Evolutionary conservation across 2,888 invertebrate species (phyloP), one percentile per base, ranked within the genome.

Genomic region (Hydrotaea cyrtoneurina): DNA sequence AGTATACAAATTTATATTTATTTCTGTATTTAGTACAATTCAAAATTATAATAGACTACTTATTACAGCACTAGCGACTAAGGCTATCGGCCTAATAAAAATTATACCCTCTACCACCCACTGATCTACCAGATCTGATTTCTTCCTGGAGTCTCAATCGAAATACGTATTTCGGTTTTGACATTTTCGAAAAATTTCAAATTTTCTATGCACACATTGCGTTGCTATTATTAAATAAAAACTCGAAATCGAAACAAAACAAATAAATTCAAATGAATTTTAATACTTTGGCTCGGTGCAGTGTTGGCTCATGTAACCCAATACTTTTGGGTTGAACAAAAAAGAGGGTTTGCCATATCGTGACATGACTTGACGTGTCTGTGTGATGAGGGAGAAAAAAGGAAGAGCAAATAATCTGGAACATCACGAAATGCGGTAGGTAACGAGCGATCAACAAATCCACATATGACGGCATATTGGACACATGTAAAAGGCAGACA

Each of bases 361-460:
- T 57, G 55, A 73, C 55, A 21, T 73, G 73, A 59, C 19, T 50
- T 55, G 73, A 59, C 73, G 73, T 55, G 57, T 55, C 21, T 0
- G 3, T 36, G 8, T 66, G 39, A 10, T 11, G 39, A 19, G 66
- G 19, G n/a, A 26, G 36, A 7, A 13, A 31, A 7, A 13, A 10
- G 11, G 23, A 21, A 46, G 4, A 39, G 19, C 21, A 46, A 43
- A 46, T 46, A 69, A 69, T 43, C 21, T 19, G 46, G 13, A 46
- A 15, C 46, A 46, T 62, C 26, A 15, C 39, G 11, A 64, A 66
- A 39, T 69, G 69, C 43, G 69, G 69, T 69, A 69, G 69, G 69
- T 69, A 69, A 15, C 5, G n/a, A 62, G 31, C n/a, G 4, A 31
- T 4, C 26, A 26, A 17, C 36, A n/a, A n/a, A 2, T 23, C 31